Conservation (phyloP, 2,113 vertebrate species). For the Myrmophylax atrothorax region DNA sequence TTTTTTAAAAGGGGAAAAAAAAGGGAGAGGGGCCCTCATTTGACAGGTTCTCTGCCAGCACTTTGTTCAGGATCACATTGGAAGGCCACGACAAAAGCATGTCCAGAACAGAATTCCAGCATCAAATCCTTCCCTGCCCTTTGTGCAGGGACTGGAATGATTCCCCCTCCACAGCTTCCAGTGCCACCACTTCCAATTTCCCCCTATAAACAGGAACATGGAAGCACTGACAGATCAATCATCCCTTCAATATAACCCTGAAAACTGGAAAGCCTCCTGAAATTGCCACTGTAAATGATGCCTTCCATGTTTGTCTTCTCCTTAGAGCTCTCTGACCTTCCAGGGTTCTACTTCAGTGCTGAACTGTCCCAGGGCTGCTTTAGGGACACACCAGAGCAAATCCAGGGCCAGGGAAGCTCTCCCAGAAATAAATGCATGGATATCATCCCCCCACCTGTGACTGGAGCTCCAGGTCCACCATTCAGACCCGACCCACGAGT, state of each 20-base stretch:
- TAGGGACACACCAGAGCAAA: neutral
- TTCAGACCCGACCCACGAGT: neutral
- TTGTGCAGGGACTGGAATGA: neutral
- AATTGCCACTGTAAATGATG: neutral
- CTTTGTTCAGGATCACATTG: neutral
- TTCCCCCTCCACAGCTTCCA: neutral
- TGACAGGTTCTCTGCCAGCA: neutral
- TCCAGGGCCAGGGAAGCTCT: neutral
- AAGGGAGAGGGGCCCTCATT: neutral
- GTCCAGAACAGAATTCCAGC: neutral
- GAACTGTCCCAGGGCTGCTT: neutral
- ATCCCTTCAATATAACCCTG: neutral
- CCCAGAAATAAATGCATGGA: neutral
- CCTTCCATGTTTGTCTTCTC: neutral
- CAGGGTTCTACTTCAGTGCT: neutral
- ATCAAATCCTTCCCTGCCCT: neutral
- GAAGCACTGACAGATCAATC: neutral
- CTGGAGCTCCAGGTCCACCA: neutral
- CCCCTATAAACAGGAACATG: neutral
- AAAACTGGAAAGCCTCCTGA: neutral
- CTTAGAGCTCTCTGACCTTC: neutral
- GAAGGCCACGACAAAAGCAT: neutral
- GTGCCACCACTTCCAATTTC: neutral
- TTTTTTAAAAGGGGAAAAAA: rapidly evolving
- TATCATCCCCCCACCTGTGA: neutral